phyloP scores from a whole-genome alignment of 2,113 vertebrate genomes.

The Gobius niger region DNA sequence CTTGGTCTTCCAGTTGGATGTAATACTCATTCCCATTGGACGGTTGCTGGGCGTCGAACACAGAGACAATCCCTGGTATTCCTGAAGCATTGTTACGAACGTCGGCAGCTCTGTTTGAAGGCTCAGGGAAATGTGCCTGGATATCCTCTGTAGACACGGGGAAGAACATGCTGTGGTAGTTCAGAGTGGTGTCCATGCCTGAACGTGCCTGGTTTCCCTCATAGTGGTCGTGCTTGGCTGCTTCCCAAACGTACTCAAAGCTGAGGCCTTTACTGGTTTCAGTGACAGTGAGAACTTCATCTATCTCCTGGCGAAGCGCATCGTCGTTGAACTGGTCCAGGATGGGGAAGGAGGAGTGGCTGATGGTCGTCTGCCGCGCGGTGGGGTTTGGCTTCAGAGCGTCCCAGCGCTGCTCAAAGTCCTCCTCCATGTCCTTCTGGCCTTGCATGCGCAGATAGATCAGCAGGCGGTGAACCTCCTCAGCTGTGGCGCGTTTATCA shows the following conservation, averaged over 20 bases:
- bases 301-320: conserved; percentile 86
- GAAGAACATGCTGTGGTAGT: conserved; percentile 93
- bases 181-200: conserved; percentile 80
- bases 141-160: conserved; percentile 86
- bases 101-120: conserved; percentile 57
- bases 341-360: conserved; percentile 90
- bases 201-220: conserved; percentile 78
- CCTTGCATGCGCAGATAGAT: conserved; percentile 95
- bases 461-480: conserved; percentile 91
- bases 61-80: conserved; percentile 86
- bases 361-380: conserved; percentile 79
- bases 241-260: conserved; percentile 97
- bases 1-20: conserved; percentile 92
- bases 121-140: conserved; percentile 81
- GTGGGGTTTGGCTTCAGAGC: conserved; percentile 86
- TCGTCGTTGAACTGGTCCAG: conserved; percentile 89
- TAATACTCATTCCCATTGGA: conserved; percentile 92
- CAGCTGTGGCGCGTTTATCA: conserved; percentile 90
- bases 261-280: conserved; percentile 96
- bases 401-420: conserved; percentile 95
- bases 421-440: conserved; percentile 88
- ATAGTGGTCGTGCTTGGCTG: conserved; percentile 92
- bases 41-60: conserved; percentile 89
- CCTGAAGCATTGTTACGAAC: conserved; percentile 62
- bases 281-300: conserved; percentile 93